These are phyloP conservation scores for Anabas testudineus DNA, from an alignment of 2,797 vertebrate species.

Conservation along the genomic window DNA sequence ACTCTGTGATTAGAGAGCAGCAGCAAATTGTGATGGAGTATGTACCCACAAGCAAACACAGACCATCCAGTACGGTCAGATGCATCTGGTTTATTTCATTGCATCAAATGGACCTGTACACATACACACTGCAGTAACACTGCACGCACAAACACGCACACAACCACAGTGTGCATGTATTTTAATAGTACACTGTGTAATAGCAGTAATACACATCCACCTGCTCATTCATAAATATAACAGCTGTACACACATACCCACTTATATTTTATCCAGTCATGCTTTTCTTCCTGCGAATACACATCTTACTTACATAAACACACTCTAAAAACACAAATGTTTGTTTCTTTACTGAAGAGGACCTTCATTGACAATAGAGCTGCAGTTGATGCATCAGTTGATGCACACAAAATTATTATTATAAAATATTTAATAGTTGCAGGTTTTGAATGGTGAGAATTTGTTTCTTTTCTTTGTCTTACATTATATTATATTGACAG, in stretches of 20 bases:
- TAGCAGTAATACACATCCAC: neutral
- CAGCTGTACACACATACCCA: neutral
- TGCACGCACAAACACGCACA: neutral
- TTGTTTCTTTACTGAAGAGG: neutral
- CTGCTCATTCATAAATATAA: neutral
- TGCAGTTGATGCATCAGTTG: neutral
- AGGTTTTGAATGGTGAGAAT: neutral
- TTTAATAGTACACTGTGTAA: neutral
- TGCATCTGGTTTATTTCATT: slow-evolving; percentile 50
- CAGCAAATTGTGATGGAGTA: slow-evolving; percentile 38
- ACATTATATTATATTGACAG: no score
- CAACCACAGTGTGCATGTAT: neutral
- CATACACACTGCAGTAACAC: neutral
- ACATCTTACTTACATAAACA: neutral
- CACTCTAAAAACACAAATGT: neutral
- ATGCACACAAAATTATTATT: neutral
- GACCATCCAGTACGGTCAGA: slow-evolving; percentile 8
- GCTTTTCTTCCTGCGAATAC: neutral
- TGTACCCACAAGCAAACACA: slow-evolving; percentile 26
- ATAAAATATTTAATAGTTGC: no score
- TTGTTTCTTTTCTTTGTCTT: neutral
- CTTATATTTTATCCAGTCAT: neutral
- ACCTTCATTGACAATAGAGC: neutral
- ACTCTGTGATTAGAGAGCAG: slow-evolving; percentile 52
- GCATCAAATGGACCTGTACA: neutral